Evolutionary conservation across 1,140 invertebrate species (phyloP), one percentile per base, ranked within the genome.

Genomic region (roundworm (Caenorhabditis elegans)): DNA sequence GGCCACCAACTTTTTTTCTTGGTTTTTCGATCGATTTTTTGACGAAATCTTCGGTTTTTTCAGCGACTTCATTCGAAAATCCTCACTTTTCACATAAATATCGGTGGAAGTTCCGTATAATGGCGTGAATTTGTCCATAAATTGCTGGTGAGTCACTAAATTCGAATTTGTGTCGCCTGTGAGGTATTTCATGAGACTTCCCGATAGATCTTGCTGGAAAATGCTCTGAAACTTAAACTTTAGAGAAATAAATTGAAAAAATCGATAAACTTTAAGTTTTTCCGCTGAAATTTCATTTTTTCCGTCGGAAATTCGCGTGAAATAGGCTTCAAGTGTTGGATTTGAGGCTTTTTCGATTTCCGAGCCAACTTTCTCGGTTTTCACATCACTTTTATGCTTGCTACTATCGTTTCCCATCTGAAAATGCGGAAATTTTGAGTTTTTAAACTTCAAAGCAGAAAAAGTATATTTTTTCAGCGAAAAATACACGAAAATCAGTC

Each of bases 51-150:
- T n/a, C n/a, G n/a, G n/a, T n/a, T n/a, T 15, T 48, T 48, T 48
- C 5, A 31, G 28, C 13, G 3, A 3, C 17, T 60, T 60, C 15
- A 43, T 60, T 60, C 31, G 0, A 60, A 11, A 31, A 34, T 34
- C 26, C 60, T 70, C n/a, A 70, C 60, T 70, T 70, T 19, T 39
- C 5, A 70, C 79, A 70, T 80, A 80, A 70, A 80, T 70, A 51
- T 80, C 79, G 13, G 39, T 80, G 0, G 79, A 39, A 39, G 79
- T 60, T 1, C 79, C 79, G 26, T 70, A 70, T 13, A 70, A 43
- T 3, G 60, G 34, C 2, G 60, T 70, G 34, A 70, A 70, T 22
- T 70, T 70, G 11, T 13, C 2, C 5, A 22, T 6, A n/a, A 70
- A 70, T 43, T 70, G 60, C 17, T 39, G 11, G 8, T 34, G 3